Evolutionary conservation across 2,797 vertebrate genomes (phyloP).

Genomic region (Novumbra hubbsi): DNA sequence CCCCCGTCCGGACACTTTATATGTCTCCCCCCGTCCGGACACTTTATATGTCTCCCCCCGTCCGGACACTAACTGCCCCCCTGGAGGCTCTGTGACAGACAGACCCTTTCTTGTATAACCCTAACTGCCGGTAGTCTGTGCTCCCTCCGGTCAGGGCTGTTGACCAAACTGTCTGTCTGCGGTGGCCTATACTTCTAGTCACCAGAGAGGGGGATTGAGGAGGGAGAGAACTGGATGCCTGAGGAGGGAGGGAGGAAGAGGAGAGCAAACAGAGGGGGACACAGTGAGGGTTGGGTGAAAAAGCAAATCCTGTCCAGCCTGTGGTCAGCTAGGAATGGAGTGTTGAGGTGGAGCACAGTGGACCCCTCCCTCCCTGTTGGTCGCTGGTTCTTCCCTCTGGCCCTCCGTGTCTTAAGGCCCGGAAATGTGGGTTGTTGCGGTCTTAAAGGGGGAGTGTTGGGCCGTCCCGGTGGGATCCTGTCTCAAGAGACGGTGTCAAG

Average conservation of each 20-base stretch:
- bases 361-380: neutral
- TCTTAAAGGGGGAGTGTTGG: neutral
- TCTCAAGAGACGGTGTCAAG: neutral
- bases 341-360: slow-evolving; percentile 46
- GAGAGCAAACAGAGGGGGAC: slow-evolving; percentile 13
- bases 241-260: neutral
- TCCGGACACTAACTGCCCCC: too few species aligned
- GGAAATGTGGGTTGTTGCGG: neutral
- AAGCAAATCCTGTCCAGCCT: slow-evolving; percentile 53
- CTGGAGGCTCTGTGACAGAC: neutral
- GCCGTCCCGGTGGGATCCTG: neutral
- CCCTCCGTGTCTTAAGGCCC: neutral
- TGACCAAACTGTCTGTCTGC: slow-evolving; percentile 47
- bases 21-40: too few species aligned
- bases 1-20: too few species aligned
- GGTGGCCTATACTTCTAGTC: slow-evolving; percentile 60
- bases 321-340: slow-evolving; percentile 49
- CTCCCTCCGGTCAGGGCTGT: slow-evolving; percentile 44
- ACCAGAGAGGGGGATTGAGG: slow-evolving; percentile 45
- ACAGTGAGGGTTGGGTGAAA: slow-evolving; percentile 43
- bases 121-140: slow-evolving; percentile 47
- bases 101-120: slow-evolving; percentile 41
- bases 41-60: too few species aligned
- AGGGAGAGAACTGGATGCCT: neutral
- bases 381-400: neutral